phyloP scores from a whole-genome alignment of 2,797 vertebrate species.

The Falco rusticolus region DNA sequence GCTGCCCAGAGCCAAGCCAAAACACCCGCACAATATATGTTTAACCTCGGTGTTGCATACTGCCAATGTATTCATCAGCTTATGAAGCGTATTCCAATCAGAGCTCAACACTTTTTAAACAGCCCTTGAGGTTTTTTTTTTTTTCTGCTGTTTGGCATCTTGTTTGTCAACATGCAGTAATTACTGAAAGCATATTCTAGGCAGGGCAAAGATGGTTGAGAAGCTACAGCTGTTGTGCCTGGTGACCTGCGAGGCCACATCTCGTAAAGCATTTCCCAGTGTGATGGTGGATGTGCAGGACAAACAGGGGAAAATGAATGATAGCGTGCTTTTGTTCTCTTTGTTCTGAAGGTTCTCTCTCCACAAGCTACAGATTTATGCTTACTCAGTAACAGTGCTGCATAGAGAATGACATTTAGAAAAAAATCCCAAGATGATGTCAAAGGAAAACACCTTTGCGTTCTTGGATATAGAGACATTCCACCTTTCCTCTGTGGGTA shows the following conservation, averaged over 20 bases:
- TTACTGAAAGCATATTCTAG: background rate
- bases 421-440: background rate
- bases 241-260: background rate
- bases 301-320: background rate
- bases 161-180: background rate
- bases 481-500: background rate
- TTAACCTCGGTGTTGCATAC: background rate
- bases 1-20: background rate
- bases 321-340: background rate
- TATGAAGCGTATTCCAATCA: background rate
- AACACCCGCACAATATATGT: rapidly evolving
- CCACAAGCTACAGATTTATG: background rate
- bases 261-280: background rate
- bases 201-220: background rate
- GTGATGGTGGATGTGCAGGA: background rate
- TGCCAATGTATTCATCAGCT: rapidly evolving
- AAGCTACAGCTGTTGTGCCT: background rate
- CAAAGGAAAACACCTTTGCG: background rate
- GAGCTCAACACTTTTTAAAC: background rate
- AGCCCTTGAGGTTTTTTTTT: background rate
- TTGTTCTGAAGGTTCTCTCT: background rate
- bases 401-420: background rate
- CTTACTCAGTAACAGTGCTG: background rate
- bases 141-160: background rate
- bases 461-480: background rate